Base-by-base conservation (phyloP, 92 coral and sea anemone species). In the Zoanthus gigantus region DNA sequence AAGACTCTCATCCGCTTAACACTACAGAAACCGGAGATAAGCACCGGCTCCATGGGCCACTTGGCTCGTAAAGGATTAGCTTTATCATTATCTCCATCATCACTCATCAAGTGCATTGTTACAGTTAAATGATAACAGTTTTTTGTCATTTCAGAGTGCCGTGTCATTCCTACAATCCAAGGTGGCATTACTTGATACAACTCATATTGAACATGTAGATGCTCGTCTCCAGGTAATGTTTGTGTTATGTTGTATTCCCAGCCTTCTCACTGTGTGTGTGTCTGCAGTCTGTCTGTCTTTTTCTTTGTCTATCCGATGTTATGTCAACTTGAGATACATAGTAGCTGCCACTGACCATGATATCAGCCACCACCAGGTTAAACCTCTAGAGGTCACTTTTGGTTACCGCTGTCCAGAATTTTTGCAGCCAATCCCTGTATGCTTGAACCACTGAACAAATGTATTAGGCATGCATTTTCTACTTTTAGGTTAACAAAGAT, bases 171-270 rank as follows among this genome's bases (percentile, higher is more conserved):
- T 97, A 8, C 98, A 97, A 73, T 92, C 98, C 58, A 97, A 95
- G 71, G 86, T 97, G 89, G 99, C 99, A 3, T 89, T 97, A 14
- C 87, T 97, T 10, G 99, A 97, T 82, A 92, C 98, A 44, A 95
- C 91, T 81, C 99, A 97, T 66, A 82, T 97, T 18, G 99, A 97
- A 78, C 98, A 97, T 72, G 84, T 97, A 69, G 99, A 97, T 87
- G 99, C 99, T 15, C 93, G 99, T 30, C 92, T 97, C 9, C 99
- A 97, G 99, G 99, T 96, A 65, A 11, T 50, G 42, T 37, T 37
- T 37, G 2, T 37, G 42, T 37, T 37, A 37, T 37, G 42, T 37
- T 37, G 42, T 4, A 37, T 37, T 37, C 42, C 42, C 42, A 37
- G 42, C 42, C 3, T 37, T 2, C 10, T 53, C 58, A 53, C 58